Percentiles rank a stretch among this genome's conserved stretches.
These are phyloP conservation scores for Gadus macrocephalus DNA, from an alignment of 2,113 vertebrate genomes.

Conservation along the genomic window DNA sequence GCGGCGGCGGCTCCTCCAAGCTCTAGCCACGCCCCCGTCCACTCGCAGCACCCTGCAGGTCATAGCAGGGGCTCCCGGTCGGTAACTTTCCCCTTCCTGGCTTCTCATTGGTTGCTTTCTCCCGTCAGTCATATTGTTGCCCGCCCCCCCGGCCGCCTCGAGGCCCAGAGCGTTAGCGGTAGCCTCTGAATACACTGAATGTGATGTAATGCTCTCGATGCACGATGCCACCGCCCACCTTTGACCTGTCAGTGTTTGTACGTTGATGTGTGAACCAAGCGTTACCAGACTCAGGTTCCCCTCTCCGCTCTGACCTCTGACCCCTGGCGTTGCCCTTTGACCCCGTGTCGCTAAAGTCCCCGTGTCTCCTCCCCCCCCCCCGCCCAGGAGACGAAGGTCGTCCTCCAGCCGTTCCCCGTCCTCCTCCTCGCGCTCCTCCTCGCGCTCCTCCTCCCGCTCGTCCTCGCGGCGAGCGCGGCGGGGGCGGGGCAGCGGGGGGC, in stretches of 20 bases:
- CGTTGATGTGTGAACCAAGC: no score
- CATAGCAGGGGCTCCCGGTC: slow-evolving; percentile 95
- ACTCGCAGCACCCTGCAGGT: slow-evolving; percentile 79
- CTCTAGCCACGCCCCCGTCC: slow-evolving; percentile 70
- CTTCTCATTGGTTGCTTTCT: slow-evolving; percentile 66
- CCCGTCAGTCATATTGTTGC: slow-evolving; percentile 46
- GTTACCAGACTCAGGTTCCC: no score
- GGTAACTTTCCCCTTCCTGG: slow-evolving; percentile 83
- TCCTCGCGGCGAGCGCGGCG: slow-evolving; percentile 76
- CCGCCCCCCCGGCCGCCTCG: background rate
- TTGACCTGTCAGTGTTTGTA: no score
- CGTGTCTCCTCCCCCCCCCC: slow-evolving; percentile 49
- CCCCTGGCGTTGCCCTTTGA: background rate
- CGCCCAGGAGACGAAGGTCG: slow-evolving; percentile 72
- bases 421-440: slow-evolving; percentile 74
- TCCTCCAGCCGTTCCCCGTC: slow-evolving; percentile 72
- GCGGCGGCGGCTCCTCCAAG: slow-evolving; percentile 54
- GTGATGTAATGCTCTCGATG: no score
- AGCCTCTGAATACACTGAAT: no score
- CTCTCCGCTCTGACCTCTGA: no score
- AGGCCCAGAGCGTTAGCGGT: no score
- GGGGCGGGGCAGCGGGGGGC: slow-evolving; percentile 66
- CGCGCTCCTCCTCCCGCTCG: slow-evolving; percentile 77
- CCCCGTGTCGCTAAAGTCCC: slow-evolving; percentile 10
- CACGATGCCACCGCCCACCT: no score